These are phyloP conservation scores for Cydia fagiglandana DNA, from an alignment of 1,140 invertebrate species.

Conservation along the genomic window DNA sequence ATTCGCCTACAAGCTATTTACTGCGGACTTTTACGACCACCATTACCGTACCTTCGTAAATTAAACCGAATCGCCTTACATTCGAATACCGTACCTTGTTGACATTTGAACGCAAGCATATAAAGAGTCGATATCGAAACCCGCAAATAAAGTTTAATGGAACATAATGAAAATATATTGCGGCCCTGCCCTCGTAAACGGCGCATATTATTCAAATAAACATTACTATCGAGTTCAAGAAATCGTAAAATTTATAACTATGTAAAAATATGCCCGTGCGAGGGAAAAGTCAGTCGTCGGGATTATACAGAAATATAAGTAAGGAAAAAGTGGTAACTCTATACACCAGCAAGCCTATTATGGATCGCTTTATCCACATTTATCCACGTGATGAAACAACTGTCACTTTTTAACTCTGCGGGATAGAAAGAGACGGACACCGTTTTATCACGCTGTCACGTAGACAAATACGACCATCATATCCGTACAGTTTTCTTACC, in stretches of 20 bases:
- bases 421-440: too few species aligned
- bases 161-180: slow-evolving; percentile 71
- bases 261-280: slow-evolving; percentile 36
- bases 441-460: too few species aligned
- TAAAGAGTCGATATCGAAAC: slow-evolving; percentile 61
- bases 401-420: too few species aligned
- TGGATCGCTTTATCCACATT: too few species aligned
- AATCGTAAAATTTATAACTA: slow-evolving; percentile 68
- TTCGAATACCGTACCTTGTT: slow-evolving; percentile 53
- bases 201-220: slow-evolving; percentile 69
- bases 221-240: slow-evolving; percentile 55
- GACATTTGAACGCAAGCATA: slow-evolving; percentile 62
- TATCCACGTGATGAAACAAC: too few species aligned
- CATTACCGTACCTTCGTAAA: slow-evolving; percentile 52
- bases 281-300: slow-evolving; percentile 14
- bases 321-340: too few species aligned
- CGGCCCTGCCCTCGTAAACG: slow-evolving; percentile 58
- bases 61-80: slow-evolving; percentile 52
- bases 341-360: too few species aligned
- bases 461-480: too few species aligned
- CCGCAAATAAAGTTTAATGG: slow-evolving; percentile 67
- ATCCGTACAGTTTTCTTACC: too few species aligned
- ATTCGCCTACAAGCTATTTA: slow-evolving; percentile 35
- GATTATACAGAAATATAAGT: too few species aligned
- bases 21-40: slow-evolving; percentile 34